Conservation (phyloP, 2,797 vertebrate genomes). For the Enteromius mattozi region DNA sequence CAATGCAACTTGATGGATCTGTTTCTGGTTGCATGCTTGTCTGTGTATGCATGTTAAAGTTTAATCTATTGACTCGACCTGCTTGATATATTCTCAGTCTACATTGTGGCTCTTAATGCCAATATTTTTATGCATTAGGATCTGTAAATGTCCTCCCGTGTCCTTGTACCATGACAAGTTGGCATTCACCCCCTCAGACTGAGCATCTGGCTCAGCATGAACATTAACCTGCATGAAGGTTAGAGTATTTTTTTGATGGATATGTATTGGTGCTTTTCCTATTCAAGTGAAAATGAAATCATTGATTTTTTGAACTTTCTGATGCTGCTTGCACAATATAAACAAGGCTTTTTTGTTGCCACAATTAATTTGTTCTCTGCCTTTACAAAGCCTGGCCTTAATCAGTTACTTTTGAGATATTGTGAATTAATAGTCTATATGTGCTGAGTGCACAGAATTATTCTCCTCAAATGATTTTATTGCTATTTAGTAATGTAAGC, state of each 20-base stretch:
- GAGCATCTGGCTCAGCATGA: constrained; percentile 38
- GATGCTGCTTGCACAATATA: neutral
- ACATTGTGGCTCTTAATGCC: neutral
- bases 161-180: constrained; percentile 29
- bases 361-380: constrained; percentile 5
- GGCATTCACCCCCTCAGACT: constrained; percentile 24
- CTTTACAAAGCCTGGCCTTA: neutral
- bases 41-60: neutral
- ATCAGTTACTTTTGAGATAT: neutral
- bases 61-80: neutral
- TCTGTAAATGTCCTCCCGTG: constrained; percentile 12
- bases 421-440: neutral
- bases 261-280: neutral
- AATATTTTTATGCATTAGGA: constrained; percentile 6
- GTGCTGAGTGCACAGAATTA: neutral
- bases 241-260: neutral
- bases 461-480: neutral
- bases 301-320: constrained; percentile 12
- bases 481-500: neutral
- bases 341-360: constrained; percentile 30
- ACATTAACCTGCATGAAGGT: constrained; percentile 23
- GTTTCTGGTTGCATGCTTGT: constrained; percentile 27
- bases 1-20: constrained; percentile 52
- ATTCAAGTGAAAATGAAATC: neutral
- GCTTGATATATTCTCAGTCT: neutral